Percentiles rank a stretch among this genome's conserved stretches.
phyloP scores from a whole-genome alignment of 2,797 vertebrate genomes.

The Margarornis squamiger region DNA sequence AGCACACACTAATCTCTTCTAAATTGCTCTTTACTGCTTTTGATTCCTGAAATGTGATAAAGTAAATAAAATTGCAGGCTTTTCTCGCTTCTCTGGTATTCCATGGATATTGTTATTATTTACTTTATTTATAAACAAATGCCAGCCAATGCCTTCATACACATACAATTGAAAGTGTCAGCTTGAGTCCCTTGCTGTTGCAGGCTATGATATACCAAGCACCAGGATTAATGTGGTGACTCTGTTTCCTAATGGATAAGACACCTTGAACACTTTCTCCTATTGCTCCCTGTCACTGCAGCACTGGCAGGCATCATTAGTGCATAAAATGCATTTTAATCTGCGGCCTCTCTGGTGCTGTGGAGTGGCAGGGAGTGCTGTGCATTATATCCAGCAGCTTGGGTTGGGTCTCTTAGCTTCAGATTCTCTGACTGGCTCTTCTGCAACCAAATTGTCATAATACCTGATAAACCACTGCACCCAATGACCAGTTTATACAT shows the following conservation, averaged over 20 bases:
- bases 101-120: conserved; percentile 13
- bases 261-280: neutral
- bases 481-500: neutral
- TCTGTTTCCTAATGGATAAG: neutral
- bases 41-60: conserved; percentile 54
- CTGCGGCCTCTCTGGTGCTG: neutral
- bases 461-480: neutral
- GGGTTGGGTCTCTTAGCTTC: neutral
- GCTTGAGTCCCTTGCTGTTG: neutral
- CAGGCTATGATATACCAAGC: neutral
- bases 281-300: neutral
- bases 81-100: neutral
- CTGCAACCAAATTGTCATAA: neutral
- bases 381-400: neutral
- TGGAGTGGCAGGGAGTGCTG: neutral
- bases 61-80: conserved; percentile 55
- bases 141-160: neutral
- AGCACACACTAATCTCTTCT: conserved; percentile 62
- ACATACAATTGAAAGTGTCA: neutral
- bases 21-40: conserved; percentile 56
- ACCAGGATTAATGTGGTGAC: neutral
- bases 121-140: conserved; percentile 32
- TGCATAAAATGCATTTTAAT: neutral
- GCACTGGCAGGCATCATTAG: neutral
- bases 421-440: neutral